These are phyloP conservation scores for Tenodera sinensis DNA, from an alignment of 2,888 invertebrate genomes.

Conservation along the genomic window DNA sequence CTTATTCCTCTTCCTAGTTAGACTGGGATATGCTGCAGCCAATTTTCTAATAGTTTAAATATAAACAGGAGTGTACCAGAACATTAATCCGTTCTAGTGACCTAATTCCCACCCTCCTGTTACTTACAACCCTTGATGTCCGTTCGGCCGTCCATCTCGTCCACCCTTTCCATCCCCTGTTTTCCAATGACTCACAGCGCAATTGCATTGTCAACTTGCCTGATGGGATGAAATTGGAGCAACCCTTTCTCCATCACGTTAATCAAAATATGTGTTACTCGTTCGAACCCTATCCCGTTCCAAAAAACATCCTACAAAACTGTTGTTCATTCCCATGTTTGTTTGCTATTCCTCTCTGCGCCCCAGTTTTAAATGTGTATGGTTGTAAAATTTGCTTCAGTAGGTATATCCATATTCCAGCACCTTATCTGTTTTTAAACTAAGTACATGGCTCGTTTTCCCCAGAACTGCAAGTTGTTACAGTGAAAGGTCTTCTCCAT, in stretches of 20 bases:
- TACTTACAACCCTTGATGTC: slow-evolving; percentile 7
- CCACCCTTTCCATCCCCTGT: slow-evolving; percentile 1
- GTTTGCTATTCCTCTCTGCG: too few species aligned
- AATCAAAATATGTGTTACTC: background rate
- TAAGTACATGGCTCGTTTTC: too few species aligned
- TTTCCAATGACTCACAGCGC: slow-evolving; percentile 1
- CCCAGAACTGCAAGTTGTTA: too few species aligned
- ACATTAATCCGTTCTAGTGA: slow-evolving; percentile 9
- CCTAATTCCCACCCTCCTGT: slow-evolving; percentile 12
- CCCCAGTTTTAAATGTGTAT: too few species aligned
- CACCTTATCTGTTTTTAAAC: too few species aligned
- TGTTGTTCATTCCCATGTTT: too few species aligned
- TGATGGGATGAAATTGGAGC: background rate
- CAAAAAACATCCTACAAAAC: background rate
- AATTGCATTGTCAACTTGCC: slow-evolving; percentile 11
- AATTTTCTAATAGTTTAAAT: background rate
- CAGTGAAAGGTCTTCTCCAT: too few species aligned
- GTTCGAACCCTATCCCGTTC: background rate
- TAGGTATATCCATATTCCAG: too few species aligned
- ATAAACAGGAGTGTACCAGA: background rate
- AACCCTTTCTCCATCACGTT: background rate
- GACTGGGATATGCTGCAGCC: too few species aligned
- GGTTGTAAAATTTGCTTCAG: too few species aligned
- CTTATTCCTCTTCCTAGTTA: background rate
- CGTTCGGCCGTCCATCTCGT: background rate